These are phyloP conservation scores for Grus americana DNA, from an alignment of 2,113 vertebrate genomes.

Conservation along the genomic window DNA sequence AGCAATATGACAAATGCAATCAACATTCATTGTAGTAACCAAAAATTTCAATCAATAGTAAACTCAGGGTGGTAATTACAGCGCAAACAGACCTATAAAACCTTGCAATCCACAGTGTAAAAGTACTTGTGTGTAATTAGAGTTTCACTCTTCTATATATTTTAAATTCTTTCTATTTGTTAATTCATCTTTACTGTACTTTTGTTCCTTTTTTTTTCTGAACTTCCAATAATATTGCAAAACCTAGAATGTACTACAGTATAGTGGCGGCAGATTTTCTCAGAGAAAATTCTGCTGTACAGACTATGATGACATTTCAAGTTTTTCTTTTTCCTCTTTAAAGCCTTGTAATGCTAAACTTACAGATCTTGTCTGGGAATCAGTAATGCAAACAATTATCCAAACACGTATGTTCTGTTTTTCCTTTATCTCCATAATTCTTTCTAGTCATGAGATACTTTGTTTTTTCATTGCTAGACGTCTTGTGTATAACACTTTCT, in stretches of 20 bases:
- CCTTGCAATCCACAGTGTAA: neutral
- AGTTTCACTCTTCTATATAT: neutral
- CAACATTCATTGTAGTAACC: neutral
- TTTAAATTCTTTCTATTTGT: neutral
- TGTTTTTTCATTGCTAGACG: neutral
- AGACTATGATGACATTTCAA: neutral
- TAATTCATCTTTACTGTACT: neutral
- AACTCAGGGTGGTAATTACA: neutral
- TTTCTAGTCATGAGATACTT: neutral
- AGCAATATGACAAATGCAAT: neutral
- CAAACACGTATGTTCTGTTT: neutral
- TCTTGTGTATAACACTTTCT: neutral
- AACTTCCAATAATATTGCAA: neutral
- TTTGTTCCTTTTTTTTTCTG: neutral
- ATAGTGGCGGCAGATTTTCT: neutral
- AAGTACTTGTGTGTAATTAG: neutral
- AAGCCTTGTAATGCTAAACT: neutral
- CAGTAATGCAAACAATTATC: neutral
- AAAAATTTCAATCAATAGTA: neutral
- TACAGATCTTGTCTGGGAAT: neutral
- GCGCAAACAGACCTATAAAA: neutral
- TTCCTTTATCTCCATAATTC: neutral
- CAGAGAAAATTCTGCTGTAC: neutral
- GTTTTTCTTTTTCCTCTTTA: neutral
- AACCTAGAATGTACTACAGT: neutral